Base-by-base conservation (phyloP, 1,140 invertebrate species). In the Portunus trituberculatus region DNA sequence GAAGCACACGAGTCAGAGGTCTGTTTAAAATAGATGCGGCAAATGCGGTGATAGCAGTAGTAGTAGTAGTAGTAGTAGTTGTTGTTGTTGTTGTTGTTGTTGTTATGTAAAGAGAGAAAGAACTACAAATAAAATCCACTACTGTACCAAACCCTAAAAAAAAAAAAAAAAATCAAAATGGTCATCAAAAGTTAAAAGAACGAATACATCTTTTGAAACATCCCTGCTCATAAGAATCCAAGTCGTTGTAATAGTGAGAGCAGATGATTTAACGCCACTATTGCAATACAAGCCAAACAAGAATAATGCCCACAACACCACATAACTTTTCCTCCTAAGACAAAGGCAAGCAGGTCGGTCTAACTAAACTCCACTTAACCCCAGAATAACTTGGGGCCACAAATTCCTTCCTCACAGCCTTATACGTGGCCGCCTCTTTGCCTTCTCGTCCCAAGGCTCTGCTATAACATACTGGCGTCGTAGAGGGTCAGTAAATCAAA, bases 61-160 rank as follows among this genome's bases (percentile, higher is more conserved):
- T 8, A 76, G 67, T 76, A 76, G 67, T 16, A 76, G 67, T 76
- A 76, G 67, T 76, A 76, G 67, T 76, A 76, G 67, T 76, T n/a
- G 67, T 76, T n/a, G 67, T n/a, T n/a, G 67, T 76, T n/a, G 67
- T 76, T n/a, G 67, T 76, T n/a, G 67, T 76, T n/a, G 67, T 76
- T n/a, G 67, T 76, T n/a, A n/a, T n/a, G n/a, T n/a, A 52, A 52
- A 52, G 48, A 52, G 14, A 52, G 48, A 6, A 52, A 52, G 14
- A 52, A 52, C 48, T n/a, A n/a, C 48, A 39, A 39, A 39, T 39
- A 39, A 39, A 39, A 39, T 6, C 39, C 39, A 39, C 39, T 39
- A 6, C 1, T 1, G 6, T 39, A 6, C 39, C 39, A 39, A 6
- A 2, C 39, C 39, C 39, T 39, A 39, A 39, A 39, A 6, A 39